Evolutionary conservation across 2,113 vertebrate genomes (phyloP).

Genomic region (Ictalurus furcatus): DNA sequence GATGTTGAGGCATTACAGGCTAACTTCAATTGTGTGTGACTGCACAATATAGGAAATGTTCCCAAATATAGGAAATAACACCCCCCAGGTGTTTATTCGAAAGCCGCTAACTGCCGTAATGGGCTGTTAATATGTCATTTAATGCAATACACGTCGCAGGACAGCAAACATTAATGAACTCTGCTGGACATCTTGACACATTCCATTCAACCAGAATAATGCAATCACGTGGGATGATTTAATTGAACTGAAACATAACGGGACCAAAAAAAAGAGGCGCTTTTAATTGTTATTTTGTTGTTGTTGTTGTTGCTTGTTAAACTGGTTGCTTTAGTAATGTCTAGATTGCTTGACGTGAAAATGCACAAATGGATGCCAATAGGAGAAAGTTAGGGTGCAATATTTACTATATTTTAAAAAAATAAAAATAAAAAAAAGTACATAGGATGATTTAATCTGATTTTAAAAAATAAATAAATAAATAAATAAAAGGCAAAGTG

Average conservation of each 20-base stretch:
- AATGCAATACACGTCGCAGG: constrained; percentile 61
- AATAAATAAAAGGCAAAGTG: too few relatives aligned
- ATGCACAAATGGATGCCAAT: not conserved
- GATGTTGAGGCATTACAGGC: not conserved
- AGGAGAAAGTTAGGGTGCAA: not conserved
- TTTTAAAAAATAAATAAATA: too few relatives aligned
- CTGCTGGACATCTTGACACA: constrained; percentile 26
- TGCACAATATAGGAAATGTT: constrained; percentile 1
- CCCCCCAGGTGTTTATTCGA: constrained; percentile 35
- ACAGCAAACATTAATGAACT: not conserved
- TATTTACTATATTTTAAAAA: not conserved
- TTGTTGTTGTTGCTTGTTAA: not conserved
- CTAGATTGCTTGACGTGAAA: not conserved
- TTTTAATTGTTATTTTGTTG: not conserved
- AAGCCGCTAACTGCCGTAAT: constrained; percentile 54
- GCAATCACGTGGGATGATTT: not conserved
- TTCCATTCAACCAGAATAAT: constrained; percentile 8
- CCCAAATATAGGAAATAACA: constrained; percentile 32
- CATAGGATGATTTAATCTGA: too few relatives aligned
- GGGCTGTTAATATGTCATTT: constrained; percentile 69
- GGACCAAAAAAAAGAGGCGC: not conserved
- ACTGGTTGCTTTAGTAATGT: not conserved
- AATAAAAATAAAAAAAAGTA: too few relatives aligned
- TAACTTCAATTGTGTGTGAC: not conserved
- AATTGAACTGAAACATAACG: not conserved